Conservation (phyloP, 2,888 invertebrate genomes). For the Tethea ocularis region DNA sequence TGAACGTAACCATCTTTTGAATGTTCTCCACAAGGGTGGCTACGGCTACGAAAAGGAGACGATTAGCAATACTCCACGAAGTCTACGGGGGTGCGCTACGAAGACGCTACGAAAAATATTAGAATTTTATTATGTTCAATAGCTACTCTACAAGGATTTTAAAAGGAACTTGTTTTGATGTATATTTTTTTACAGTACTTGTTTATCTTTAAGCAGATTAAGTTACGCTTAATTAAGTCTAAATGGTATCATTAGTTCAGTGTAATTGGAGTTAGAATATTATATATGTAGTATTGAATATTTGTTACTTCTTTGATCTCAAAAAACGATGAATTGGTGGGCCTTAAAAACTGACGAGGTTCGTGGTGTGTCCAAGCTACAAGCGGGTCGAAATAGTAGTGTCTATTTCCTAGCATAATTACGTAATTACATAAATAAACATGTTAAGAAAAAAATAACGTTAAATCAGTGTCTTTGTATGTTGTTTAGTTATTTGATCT, state of each 20-base stretch:
- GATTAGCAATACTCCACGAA: background rate
- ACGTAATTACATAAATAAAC: background rate
- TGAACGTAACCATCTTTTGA: too few relatives aligned
- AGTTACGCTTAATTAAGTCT: too few relatives aligned
- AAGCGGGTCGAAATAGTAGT: background rate
- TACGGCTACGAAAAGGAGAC: background rate
- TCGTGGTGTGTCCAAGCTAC: background rate
- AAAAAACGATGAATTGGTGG: background rate
- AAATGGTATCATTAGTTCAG: too few relatives aligned
- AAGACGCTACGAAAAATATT: background rate
- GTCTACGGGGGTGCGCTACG: background rate
- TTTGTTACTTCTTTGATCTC: background rate
- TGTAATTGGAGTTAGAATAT: too few relatives aligned
- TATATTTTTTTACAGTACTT: too few relatives aligned
- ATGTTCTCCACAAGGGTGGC: background rate
- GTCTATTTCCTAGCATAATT: background rate
- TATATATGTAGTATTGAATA: background rate
- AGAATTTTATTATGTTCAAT: too few relatives aligned
- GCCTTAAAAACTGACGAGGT: background rate
- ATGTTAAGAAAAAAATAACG: background rate
- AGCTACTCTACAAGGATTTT: background rate
- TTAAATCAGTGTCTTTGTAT: constrained; percentile 5
- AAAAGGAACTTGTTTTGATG: background rate
- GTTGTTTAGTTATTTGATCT: constrained; percentile 9
- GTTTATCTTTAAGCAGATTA: too few relatives aligned